Percentiles rank a stretch among this genome's conserved stretches.
Conservation (phyloP, 2,113 vertebrate species). For the Hiodon tergisus region DNA sequence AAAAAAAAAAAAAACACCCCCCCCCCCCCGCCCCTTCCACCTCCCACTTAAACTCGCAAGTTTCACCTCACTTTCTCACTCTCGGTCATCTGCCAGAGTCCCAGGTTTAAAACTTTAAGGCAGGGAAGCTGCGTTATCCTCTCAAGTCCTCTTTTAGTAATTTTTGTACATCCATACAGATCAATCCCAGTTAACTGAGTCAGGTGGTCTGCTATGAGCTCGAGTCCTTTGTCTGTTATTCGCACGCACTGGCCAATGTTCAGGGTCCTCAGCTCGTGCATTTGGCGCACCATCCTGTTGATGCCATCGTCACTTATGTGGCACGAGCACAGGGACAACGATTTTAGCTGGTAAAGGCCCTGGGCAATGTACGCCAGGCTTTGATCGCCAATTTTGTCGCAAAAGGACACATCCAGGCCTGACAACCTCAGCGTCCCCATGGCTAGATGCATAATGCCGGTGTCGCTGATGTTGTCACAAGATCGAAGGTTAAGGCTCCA, state of each 20-base stretch:
- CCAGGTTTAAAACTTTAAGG: constrained; percentile 98
- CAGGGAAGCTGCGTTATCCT: constrained; percentile 97
- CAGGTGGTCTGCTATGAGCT: constrained; percentile 94
- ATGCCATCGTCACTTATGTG: constrained; percentile 96
- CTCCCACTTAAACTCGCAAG: not conserved
- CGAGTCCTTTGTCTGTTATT: constrained; percentile 97
- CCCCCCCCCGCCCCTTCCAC: not conserved
- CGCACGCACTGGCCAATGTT: constrained; percentile 97
- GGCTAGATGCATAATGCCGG: constrained; percentile 94
- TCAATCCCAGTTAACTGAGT: constrained; percentile 94
- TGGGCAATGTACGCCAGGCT: constrained; percentile 95
- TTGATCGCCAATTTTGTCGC: constrained; percentile 96
- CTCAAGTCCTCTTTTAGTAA: constrained; percentile 95
- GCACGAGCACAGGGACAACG: constrained; percentile 94
- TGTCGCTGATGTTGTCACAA: constrained; percentile 97
- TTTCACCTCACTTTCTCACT: constrained; percentile 87
- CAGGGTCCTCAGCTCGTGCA: constrained; percentile 93
- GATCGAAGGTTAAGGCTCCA: constrained; percentile 92
- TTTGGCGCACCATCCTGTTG: constrained; percentile 96
- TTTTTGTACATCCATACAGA: constrained; percentile 95
- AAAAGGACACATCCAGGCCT: constrained; percentile 92
- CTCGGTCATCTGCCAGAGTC: constrained; percentile 96
- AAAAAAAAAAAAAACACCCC: no score
- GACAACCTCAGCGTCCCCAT: constrained; percentile 92
- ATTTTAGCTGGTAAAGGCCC: constrained; percentile 89